These are phyloP conservation scores for Myotis lucifugus DNA, from an alignment of 2,113 vertebrate genomes.

Conservation along the genomic window DNA sequence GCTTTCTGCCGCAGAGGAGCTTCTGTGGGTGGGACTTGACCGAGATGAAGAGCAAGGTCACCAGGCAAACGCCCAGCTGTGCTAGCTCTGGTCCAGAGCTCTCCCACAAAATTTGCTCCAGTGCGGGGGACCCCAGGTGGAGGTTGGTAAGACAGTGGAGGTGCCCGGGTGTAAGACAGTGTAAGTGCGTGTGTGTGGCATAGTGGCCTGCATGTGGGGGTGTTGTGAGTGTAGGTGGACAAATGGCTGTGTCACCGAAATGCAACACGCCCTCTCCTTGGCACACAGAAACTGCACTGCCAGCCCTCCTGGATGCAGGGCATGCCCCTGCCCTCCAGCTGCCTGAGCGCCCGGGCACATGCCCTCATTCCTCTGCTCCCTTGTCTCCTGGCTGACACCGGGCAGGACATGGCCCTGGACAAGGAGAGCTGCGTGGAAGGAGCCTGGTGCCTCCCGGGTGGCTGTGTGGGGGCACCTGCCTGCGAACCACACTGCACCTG, in stretches of 20 bases:
- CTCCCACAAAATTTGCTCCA: not conserved
- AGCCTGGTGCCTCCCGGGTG: not conserved
- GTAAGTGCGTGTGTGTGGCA: not conserved
- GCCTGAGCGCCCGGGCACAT: not conserved
- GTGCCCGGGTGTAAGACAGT: not conserved
- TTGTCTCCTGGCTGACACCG: not conserved
- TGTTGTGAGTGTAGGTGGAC: not conserved
- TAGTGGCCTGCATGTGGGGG: fast-evolving
- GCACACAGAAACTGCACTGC: fast-evolving
- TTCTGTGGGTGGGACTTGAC: not conserved
- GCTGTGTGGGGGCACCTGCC: not conserved
- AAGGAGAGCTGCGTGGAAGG: fast-evolving
- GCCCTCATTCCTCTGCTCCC: too few species aligned
- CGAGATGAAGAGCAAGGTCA: not conserved
- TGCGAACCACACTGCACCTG: fast-evolving
- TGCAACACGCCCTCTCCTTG: fast-evolving
- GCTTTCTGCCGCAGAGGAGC: not conserved
- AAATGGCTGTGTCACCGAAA: too few species aligned
- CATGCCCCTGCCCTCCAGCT: fast-evolving
- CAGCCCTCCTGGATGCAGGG: not conserved
- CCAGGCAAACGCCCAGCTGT: fast-evolving
- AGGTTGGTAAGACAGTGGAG: not conserved
- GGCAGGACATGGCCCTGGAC: not conserved
- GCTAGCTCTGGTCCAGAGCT: too few species aligned
- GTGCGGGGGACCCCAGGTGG: not conserved